Evolutionary conservation across 2,797 vertebrate species (phyloP).

Genomic region (Tapera naevia): DNA sequence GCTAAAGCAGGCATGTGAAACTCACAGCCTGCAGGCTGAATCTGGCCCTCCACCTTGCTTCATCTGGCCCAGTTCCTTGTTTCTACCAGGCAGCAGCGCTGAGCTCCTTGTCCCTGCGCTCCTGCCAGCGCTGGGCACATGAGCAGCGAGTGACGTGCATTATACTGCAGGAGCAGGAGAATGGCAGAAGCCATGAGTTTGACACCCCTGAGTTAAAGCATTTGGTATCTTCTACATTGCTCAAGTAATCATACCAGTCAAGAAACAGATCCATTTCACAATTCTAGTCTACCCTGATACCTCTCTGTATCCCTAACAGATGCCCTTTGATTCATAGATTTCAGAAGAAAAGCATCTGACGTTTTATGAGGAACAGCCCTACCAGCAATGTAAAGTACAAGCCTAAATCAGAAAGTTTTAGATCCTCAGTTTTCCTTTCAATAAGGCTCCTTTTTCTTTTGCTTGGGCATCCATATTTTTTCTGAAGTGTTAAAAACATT

Average conservation of each 20-base stretch:
- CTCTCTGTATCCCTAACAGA: neutral
- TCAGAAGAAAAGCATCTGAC: neutral
- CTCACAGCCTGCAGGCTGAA: no score
- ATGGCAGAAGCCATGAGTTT: no score
- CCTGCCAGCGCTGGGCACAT: no score
- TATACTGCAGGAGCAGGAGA: no score
- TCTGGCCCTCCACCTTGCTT: no score
- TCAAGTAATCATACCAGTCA: neutral
- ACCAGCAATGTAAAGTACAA: neutral
- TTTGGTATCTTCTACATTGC: neutral
- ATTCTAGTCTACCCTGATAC: neutral
- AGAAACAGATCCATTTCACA: neutral
- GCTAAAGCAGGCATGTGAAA: neutral
- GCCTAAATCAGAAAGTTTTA: conserved; percentile 14
- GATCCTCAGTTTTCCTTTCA: neutral
- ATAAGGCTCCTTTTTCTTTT: neutral
- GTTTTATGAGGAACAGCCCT: neutral
- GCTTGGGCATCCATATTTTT: neutral
- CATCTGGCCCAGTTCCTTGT: no score
- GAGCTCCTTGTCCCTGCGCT: no score
- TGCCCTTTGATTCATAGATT: neutral
- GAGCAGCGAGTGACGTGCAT: no score
- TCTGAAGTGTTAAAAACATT: neutral
- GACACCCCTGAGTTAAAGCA: neutral
- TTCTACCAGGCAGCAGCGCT: no score